Percentiles rank a stretch among this genome's conserved stretches.
Conservation (phyloP, 2,797 vertebrate species). For the Novumbra hubbsi region DNA sequence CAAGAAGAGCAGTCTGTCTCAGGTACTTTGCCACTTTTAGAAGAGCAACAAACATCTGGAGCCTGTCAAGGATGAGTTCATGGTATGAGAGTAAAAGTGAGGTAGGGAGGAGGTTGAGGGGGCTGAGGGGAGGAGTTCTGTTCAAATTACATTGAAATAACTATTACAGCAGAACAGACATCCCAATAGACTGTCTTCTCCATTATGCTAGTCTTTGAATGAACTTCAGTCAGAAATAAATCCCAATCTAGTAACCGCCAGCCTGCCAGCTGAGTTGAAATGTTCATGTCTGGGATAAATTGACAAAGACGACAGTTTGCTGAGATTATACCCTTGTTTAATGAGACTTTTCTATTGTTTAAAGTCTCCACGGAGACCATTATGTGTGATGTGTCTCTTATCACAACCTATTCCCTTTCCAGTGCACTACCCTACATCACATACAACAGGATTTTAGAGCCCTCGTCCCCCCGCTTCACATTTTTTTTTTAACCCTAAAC, state of each 20-base stretch:
- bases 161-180: slow-evolving; percentile 16
- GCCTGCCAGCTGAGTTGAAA: slow-evolving; percentile 2
- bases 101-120: not conserved
- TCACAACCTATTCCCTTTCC: not conserved
- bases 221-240: slow-evolving; percentile 13
- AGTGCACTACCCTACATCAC: slow-evolving; percentile 15
- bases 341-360: slow-evolving; percentile 3
- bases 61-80: slow-evolving; percentile 45
- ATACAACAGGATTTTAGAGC: too few species aligned
- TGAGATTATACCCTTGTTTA: not conserved
- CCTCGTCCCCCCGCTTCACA: too few species aligned
- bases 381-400: slow-evolving; percentile 18
- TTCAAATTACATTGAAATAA: slow-evolving; percentile 39
- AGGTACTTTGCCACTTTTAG: slow-evolving; percentile 37
- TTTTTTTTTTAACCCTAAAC: too few species aligned
- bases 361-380: slow-evolving; percentile 11
- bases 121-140: not conserved
- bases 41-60: slow-evolving; percentile 48
- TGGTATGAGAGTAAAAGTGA: not conserved
- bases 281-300: slow-evolving; percentile 2
- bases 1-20: not conserved
- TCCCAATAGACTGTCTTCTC: slow-evolving; percentile 24
- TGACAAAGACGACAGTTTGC: not conserved
- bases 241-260: slow-evolving; percentile 15
- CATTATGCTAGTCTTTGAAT: slow-evolving; percentile 30